Conservation (phyloP, 2,797 vertebrate species). For the Phrynocephalus vlangalii region DNA sequence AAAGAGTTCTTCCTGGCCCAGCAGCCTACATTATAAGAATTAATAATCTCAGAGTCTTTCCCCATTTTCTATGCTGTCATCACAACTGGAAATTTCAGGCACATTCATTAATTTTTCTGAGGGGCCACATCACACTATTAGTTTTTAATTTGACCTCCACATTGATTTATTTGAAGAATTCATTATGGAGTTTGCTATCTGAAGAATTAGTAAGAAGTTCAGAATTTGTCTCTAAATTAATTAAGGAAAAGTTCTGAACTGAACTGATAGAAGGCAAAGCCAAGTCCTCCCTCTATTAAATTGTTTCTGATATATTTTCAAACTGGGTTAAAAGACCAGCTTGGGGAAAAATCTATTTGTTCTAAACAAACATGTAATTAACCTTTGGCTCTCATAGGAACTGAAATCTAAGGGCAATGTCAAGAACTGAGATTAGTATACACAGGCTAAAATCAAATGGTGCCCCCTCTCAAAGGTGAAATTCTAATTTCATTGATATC, state of each 20-base stretch:
- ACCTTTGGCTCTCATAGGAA: neutral
- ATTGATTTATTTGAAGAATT: constrained; percentile 8
- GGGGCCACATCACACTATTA: neutral
- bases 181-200: constrained; percentile 22
- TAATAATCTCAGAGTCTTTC: neutral
- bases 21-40: neutral
- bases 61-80: constrained; percentile 9
- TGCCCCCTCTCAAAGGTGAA: neutral
- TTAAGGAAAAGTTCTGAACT: constrained; percentile 20
- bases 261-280: constrained; percentile 10
- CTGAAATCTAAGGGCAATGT: neutral
- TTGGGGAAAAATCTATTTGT: neutral
- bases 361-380: constrained; percentile 19
- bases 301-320: constrained; percentile 20
- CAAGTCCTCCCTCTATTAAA: neutral
- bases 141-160: constrained; percentile 18
- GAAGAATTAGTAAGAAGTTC: constrained; percentile 22
- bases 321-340: constrained; percentile 13
- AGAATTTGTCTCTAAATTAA: constrained; percentile 35
- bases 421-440: neutral
- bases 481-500: constrained; percentile 1
- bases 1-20: neutral
- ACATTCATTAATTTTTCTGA: constrained; percentile 15
- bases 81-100: neutral
- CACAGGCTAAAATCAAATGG: neutral